Evolutionary conservation across 2,888 invertebrate genomes (phyloP).

Genomic region (Protophormia terraenovae): DNA sequence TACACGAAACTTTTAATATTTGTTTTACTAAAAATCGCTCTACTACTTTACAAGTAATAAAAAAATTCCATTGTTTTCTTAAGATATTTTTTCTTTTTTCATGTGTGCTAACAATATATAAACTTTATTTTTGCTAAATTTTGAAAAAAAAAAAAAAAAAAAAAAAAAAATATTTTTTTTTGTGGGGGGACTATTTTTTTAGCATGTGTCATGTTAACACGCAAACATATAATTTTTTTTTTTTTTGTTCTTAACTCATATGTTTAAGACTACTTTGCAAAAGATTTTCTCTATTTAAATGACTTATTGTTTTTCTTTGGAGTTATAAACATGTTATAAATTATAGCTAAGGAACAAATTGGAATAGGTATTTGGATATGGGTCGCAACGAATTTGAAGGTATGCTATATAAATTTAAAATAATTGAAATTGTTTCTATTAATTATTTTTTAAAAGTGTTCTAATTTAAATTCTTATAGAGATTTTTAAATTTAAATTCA

Average conservation of each 20-base stretch:
- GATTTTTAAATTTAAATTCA: too few relatives aligned
- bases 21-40: not conserved
- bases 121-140: slow-evolving; percentile 1
- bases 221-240: slow-evolving; percentile 24
- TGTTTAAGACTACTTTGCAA: slow-evolving; percentile 12
- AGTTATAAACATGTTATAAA: slow-evolving; percentile 1
- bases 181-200: not conserved
- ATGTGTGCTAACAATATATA: slow-evolving; percentile 10
- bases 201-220: slow-evolving; percentile 50
- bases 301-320: slow-evolving; percentile 39
- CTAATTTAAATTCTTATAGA: too few relatives aligned
- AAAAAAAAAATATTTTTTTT: too few relatives aligned
- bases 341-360: not conserved
- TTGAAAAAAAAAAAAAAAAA: not conserved
- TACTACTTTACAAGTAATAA: not conserved
- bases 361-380: not conserved
- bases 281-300: slow-evolving; percentile 42
- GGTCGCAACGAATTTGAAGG: not conserved
- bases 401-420: not conserved
- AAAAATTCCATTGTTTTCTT: slow-evolving; percentile 29
- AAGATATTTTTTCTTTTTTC: not conserved
- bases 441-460: too few relatives aligned
- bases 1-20: slow-evolving; percentile 33
- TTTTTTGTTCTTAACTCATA: not conserved
- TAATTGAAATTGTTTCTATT: not conserved